Percentiles rank a stretch among this genome's conserved stretches.
These are phyloP conservation scores for Apodemus agrarius DNA, from an alignment of 2,797 vertebrate genomes.

Conservation along the genomic window DNA sequence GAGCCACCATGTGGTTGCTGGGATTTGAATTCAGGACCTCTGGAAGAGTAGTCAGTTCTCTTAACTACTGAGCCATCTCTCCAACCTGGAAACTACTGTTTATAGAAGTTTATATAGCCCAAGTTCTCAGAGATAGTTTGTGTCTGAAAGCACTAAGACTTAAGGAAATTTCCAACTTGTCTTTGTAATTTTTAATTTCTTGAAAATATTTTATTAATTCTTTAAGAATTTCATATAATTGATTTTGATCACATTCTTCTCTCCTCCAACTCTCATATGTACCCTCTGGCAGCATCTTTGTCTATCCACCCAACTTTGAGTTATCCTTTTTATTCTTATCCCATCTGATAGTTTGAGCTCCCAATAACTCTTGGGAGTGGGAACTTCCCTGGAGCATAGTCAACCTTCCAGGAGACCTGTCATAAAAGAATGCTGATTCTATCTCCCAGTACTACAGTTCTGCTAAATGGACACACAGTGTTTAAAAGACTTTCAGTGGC, in stretches of 20 bases:
- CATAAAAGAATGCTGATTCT: neutral
- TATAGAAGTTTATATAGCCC: neutral
- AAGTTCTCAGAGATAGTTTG: neutral
- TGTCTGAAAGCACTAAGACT: neutral
- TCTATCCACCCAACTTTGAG: neutral
- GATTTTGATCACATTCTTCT: no score
- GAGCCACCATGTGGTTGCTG: no score
- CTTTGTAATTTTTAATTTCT: slow-evolving; percentile 39
- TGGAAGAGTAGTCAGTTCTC: no score
- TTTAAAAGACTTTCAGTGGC: neutral
- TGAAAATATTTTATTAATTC: neutral
- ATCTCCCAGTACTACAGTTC: neutral
- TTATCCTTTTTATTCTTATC: neutral
- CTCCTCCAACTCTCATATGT: no score
- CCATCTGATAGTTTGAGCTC: no score
- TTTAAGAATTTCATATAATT: neutral
- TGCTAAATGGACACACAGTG: neutral
- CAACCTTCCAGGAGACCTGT: neutral
- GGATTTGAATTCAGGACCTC: no score
- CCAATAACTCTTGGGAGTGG: neutral
- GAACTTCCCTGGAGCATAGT: no score
- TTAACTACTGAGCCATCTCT: no score
- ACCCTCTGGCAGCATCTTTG: no score
- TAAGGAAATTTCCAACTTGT: neutral
- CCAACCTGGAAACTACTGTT: no score